Evolutionary conservation across 2,797 vertebrate species (phyloP).

Genomic region (Sebastes paucispinis): DNA sequence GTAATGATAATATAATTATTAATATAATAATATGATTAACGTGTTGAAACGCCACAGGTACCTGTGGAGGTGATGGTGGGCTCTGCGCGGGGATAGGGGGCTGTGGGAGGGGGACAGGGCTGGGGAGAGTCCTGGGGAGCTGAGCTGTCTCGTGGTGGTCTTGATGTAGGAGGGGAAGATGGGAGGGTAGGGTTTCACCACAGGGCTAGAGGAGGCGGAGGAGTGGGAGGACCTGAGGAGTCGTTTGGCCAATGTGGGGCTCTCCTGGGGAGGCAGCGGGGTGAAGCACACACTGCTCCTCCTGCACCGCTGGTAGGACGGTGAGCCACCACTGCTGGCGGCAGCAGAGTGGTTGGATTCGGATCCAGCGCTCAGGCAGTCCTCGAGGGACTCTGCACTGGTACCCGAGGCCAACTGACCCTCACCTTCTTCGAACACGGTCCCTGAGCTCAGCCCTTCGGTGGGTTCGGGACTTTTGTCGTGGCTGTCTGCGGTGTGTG

Average conservation of each 20-base stretch:
- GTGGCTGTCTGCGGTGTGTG: not conserved
- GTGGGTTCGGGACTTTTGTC: conserved; percentile 20
- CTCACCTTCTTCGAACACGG: conserved; percentile 30
- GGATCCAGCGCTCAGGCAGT: conserved; percentile 50
- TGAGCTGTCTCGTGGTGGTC: conserved; percentile 94
- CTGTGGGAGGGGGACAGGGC: conserved; percentile 88
- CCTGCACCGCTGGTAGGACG: conserved; percentile 36
- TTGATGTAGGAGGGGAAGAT: conserved; percentile 93
- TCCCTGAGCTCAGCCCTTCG: conserved; percentile 34
- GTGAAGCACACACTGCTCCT: conserved; percentile 70
- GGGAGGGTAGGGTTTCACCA: conserved; percentile 87
- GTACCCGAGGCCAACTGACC: conserved; percentile 38
- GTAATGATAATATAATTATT: not conserved
- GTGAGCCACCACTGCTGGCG: not conserved
- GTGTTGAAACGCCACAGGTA: conserved; percentile 35
- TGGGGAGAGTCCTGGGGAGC: conserved; percentile 90
- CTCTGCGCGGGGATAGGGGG: conserved; percentile 83
- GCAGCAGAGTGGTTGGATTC: conserved; percentile 23
- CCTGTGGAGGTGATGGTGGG: conserved; percentile 73
- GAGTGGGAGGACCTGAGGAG: conserved; percentile 71
- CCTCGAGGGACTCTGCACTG: conserved; percentile 67
- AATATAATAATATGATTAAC: not conserved
- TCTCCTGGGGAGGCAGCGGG: conserved; percentile 70
- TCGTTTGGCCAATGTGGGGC: conserved; percentile 76
- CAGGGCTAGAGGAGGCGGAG: conserved; percentile 48